Conservation (phyloP, 1,140 invertebrate species). For the Brachionus plicatilis region DNA sequence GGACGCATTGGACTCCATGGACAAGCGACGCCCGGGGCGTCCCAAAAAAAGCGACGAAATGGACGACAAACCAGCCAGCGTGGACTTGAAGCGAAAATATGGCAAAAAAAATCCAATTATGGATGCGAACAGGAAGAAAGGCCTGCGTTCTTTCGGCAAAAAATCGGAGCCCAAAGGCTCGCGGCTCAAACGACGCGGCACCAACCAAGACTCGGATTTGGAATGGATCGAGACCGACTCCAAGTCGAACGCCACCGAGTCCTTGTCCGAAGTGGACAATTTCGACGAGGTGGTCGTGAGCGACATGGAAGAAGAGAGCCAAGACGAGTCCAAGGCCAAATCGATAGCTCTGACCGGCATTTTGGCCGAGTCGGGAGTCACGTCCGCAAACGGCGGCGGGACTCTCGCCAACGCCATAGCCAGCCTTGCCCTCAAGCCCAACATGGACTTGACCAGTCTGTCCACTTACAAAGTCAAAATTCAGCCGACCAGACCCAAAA, state of each 20-base stretch:
- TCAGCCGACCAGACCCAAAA: neutral
- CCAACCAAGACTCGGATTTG: neutral
- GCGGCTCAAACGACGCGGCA: neutral
- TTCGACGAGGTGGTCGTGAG: conserved; percentile 3
- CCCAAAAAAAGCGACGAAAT: neutral
- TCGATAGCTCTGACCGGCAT: neutral
- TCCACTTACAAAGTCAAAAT: conserved; percentile 37
- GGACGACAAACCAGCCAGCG: neutral
- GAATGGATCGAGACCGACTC: neutral
- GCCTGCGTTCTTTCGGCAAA: neutral
- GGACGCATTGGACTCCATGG: neutral
- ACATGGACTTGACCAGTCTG: neutral
- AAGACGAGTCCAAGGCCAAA: conserved; percentile 7
- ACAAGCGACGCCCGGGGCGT: neutral
- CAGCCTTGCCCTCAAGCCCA: neutral
- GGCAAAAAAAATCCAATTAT: neutral
- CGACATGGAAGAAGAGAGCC: conserved; percentile 17
- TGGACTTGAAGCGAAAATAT: neutral
- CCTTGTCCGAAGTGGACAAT: neutral
- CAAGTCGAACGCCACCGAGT: neutral
- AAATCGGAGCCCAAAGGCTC: neutral
- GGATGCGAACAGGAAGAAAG: neutral
- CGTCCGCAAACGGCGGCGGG: neutral
- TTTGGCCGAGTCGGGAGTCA: neutral
- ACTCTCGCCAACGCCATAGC: conserved; percentile 10